These are phyloP conservation scores for Dendronephthya gigantea DNA, from an alignment of 64 coral and sea anemone species.

Conservation along the genomic window DNA sequence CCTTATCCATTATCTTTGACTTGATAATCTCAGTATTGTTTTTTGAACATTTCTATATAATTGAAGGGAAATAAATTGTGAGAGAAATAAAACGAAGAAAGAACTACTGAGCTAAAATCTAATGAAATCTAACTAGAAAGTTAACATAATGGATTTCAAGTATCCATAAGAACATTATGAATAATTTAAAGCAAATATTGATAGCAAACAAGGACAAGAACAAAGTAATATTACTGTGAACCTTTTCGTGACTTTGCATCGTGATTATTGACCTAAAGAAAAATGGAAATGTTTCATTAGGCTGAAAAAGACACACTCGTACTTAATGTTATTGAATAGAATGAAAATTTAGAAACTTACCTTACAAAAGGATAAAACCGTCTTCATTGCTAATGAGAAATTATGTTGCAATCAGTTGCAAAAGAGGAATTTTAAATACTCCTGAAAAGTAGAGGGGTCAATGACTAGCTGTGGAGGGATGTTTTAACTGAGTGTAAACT, in stretches of 20 bases:
- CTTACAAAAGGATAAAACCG: neutral
- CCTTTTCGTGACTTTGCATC: neutral
- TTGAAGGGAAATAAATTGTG: neutral
- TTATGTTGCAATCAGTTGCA: neutral
- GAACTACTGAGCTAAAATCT: neutral
- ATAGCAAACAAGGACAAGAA: neutral
- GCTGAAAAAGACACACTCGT: neutral
- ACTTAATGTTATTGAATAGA: neutral
- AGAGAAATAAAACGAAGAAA: neutral
- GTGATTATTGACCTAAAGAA: neutral
- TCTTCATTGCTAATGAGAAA: neutral
- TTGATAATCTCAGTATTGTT: neutral
- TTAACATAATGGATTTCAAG: neutral
- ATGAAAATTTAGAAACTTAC: neutral
- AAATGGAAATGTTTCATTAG: neutral
- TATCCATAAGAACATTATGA: neutral
- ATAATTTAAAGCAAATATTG: neutral
- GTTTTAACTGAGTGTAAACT: neutral
- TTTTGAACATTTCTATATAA: neutral
- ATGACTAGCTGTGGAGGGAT: slow-evolving; percentile 1
- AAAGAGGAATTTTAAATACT: neutral
- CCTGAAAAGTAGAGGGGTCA: neutral
- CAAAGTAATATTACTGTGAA: neutral
- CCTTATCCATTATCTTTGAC: neutral
- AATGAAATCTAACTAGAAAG: neutral